These are phyloP conservation scores for Takifugu rubripes DNA, from an alignment of 2,797 vertebrate species.

Conservation along the genomic window DNA sequence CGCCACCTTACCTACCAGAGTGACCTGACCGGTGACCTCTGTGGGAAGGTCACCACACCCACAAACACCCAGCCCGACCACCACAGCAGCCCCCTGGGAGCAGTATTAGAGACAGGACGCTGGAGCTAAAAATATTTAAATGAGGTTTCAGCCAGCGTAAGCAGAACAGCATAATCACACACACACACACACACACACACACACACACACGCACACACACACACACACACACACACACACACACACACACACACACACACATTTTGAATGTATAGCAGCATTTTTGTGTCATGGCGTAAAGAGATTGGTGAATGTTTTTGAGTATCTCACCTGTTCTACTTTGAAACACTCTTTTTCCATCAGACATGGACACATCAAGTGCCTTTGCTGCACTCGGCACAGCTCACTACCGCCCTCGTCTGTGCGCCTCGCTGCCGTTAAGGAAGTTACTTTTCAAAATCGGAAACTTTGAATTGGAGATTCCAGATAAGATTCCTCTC, in stretches of 20 bases:
- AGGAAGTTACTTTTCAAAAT: slow-evolving; percentile 9
- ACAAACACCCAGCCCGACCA: too few species aligned
- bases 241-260: not conserved
- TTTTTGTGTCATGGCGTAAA: not conserved
- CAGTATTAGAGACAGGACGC: slow-evolving; percentile 3
- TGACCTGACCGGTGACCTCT: not conserved
- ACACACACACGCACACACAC: not conserved
- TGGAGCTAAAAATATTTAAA: not conserved
- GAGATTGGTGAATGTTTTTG: not conserved
- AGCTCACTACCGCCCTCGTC: not conserved
- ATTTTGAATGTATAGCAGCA: not conserved
- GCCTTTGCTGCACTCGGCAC: slow-evolving; percentile 35
- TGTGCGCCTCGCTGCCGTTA: not conserved
- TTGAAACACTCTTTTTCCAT: not conserved
- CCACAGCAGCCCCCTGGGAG: not conserved
- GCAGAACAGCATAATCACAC: too few species aligned
- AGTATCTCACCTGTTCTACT: not conserved
- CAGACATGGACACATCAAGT: slow-evolving; percentile 32
- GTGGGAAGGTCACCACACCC: slow-evolving; percentile 23
- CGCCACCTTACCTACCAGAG: slow-evolving; percentile 5
- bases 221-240: not conserved
- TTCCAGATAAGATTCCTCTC: not conserved
- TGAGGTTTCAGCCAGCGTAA: not conserved
- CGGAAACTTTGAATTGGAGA: not conserved
- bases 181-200: not conserved